Percentiles rank a stretch among this genome's conserved stretches.
These are phyloP conservation scores for Cliona cf. orientalis DNA, from an alignment of 37 sponge, comb jelly and placozoan species.

Conservation along the genomic window DNA sequence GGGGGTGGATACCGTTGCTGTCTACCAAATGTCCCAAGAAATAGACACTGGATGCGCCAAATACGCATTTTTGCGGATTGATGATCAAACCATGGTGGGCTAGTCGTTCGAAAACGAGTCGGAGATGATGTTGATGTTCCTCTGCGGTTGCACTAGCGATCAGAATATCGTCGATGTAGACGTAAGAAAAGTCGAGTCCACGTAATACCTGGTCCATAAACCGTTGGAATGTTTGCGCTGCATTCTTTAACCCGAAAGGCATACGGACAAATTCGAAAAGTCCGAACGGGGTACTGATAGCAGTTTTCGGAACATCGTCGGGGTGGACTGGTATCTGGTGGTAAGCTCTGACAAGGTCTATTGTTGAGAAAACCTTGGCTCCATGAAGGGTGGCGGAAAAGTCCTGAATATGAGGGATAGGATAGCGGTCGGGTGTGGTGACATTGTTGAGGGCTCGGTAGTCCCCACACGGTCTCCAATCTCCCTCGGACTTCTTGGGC, in stretches of 20 bases:
- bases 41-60: constrained; percentile 12
- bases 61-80: constrained; percentile 25
- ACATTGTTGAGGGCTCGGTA: constrained; percentile 71
- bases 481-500: constrained; percentile 59
- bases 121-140: constrained; percentile 42
- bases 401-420: constrained; percentile 73
- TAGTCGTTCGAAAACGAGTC: constrained; percentile 17
- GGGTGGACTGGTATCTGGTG: constrained; percentile 62
- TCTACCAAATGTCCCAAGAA: constrained; percentile 41
- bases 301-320: constrained; percentile 64
- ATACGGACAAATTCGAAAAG: constrained; percentile 48
- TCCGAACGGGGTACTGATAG: constrained; percentile 71
- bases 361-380: constrained; percentile 58
- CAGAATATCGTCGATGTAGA: constrained; percentile 47
- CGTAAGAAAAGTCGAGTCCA: constrained; percentile 40
- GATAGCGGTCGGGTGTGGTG: constrained; percentile 70
- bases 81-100: constrained; percentile 32
- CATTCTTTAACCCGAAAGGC: constrained; percentile 63
- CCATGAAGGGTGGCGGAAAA: constrained; percentile 65
- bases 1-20: constrained; percentile 15
- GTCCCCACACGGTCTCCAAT: constrained; percentile 82
- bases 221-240: constrained; percentile 65
- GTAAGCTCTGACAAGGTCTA: constrained; percentile 58
- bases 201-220: constrained; percentile 63
- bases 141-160: constrained; percentile 54